Evolutionary conservation across 2,888 invertebrate species (phyloP).

Genomic region (Agriopis leucophaearia): DNA sequence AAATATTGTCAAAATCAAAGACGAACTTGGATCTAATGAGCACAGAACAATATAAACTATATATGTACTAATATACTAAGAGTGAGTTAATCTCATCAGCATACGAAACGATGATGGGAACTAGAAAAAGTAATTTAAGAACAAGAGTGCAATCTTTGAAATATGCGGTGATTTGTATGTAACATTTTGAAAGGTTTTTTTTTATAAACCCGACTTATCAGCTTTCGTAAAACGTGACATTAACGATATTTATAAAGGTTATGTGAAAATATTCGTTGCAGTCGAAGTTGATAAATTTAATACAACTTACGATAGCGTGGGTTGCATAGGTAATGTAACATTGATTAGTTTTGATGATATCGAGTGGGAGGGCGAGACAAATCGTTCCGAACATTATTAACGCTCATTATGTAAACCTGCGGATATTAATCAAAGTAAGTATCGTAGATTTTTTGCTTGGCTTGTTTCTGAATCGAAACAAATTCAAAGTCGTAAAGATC

Average conservation of each 20-base stretch:
- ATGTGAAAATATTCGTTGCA: conserved; percentile 23
- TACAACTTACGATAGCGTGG: conserved; percentile 24
- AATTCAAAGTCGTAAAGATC: conserved; percentile 13
- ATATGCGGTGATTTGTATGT: too few species aligned
- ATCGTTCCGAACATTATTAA: conserved; percentile 25
- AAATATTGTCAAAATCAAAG: too few species aligned
- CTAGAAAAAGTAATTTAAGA: too few species aligned
- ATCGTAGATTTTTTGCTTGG: neutral
- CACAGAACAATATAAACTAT: too few species aligned
- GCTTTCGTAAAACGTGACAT: conserved; percentile 17
- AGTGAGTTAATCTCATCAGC: too few species aligned
- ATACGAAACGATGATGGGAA: too few species aligned
- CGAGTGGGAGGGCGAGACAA: conserved; percentile 34
- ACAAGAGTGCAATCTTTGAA: too few species aligned
- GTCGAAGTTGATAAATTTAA: conserved; percentile 24
- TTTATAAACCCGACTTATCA: conserved; percentile 17
- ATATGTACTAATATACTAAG: too few species aligned
- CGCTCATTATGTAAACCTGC: conserved; percentile 21
- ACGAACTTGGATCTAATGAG: too few species aligned
- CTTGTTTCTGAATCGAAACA: conserved; percentile 18
- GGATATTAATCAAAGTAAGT: conserved; percentile 8
- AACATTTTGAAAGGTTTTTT: neutral
- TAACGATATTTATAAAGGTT: conserved; percentile 16
- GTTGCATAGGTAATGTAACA: conserved; percentile 26
- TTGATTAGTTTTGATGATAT: conserved; percentile 32